phyloP scores from a whole-genome alignment of 92 coral and sea anemone species.

The Zoanthus sansibaricus region DNA sequence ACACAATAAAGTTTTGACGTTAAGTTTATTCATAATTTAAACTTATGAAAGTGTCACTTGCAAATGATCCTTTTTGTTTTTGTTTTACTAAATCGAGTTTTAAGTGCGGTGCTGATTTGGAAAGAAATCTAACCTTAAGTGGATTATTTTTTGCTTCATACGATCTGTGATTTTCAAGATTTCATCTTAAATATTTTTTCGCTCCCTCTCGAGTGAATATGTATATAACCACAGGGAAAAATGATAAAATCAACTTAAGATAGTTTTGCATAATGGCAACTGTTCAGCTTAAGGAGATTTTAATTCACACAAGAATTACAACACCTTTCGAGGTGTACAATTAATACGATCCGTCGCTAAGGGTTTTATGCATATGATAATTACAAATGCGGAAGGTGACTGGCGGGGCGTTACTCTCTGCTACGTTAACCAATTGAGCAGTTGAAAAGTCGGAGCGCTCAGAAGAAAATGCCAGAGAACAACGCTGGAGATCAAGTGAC shows the following conservation, averaged over 20 bases:
- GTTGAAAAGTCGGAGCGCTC: not conserved
- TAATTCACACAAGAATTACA: slow-evolving; percentile 37
- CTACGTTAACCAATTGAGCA: not conserved
- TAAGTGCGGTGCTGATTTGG: not conserved
- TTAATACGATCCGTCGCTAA: slow-evolving; percentile 5
- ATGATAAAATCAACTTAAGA: slow-evolving; percentile 18
- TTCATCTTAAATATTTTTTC: not conserved
- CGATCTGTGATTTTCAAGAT: not conserved
- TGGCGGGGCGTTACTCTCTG: not conserved
- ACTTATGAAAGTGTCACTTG: not conserved
- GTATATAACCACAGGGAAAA: not conserved
- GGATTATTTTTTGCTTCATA: not conserved
- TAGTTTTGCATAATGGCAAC: not conserved
- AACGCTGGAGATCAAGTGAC: slow-evolving; percentile 55
- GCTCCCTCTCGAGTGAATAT: not conserved
- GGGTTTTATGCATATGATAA: not conserved
- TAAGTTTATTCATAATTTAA: not conserved
- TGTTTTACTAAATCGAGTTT: not conserved
- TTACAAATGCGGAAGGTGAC: slow-evolving; percentile 1
- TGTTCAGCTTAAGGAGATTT: not conserved
- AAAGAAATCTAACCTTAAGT: not conserved
- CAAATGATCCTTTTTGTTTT: not conserved
- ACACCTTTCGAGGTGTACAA: slow-evolving; percentile 7
- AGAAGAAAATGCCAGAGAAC: slow-evolving; percentile 72
- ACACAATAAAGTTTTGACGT: not conserved